A percentile compares a stretch with the other conserved stretches of the same genome.
Conservation (phyloP, 1,140 invertebrate genomes). For the Drosophila nikananu region DNA sequence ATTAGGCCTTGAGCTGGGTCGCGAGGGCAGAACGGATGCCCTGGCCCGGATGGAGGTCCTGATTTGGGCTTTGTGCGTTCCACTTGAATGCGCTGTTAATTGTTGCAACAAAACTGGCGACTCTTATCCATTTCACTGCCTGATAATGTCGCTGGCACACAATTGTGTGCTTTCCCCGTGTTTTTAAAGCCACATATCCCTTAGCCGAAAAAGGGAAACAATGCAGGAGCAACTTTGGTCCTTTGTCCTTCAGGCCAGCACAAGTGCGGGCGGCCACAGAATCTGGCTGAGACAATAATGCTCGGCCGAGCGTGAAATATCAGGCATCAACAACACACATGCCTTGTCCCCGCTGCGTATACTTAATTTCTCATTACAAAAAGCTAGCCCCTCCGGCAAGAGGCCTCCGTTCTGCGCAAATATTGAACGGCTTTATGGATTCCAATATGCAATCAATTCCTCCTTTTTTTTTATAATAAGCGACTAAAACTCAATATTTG, state of each 20-base stretch:
- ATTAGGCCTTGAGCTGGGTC: slow-evolving; percentile 43
- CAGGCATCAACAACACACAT: slow-evolving; percentile 47
- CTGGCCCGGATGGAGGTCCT: slow-evolving; percentile 34
- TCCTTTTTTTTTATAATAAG: slow-evolving; percentile 39
- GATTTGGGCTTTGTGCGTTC: slow-evolving; percentile 69
- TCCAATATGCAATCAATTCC: slow-evolving; percentile 60
- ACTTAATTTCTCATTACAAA: slow-evolving; percentile 55
- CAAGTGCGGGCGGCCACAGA: slow-evolving; percentile 32
- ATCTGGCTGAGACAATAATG: slow-evolving; percentile 48
- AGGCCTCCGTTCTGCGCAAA: slow-evolving; percentile 36
- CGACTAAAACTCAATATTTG: slow-evolving; percentile 70
- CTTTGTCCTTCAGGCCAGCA: slow-evolving; percentile 21
- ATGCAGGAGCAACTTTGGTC: slow-evolving; percentile 29
- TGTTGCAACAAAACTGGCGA: slow-evolving; percentile 65
- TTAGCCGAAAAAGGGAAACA: slow-evolving; percentile 10
- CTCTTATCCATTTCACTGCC: slow-evolving; percentile 32
- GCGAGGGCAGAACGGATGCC: not conserved
- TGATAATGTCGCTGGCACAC: slow-evolving; percentile 56
- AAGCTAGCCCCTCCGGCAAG: slow-evolving; percentile 6
- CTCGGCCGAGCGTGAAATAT: slow-evolving; percentile 41
- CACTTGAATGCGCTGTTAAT: slow-evolving; percentile 70
- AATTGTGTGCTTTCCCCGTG: not conserved
- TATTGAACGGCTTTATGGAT: slow-evolving; percentile 58
- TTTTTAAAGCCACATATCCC: slow-evolving; percentile 2
- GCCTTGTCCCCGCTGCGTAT: slow-evolving; percentile 34